Base-by-base conservation (phyloP, 2,888 invertebrate species). In the Sinelater perroti region DNA sequence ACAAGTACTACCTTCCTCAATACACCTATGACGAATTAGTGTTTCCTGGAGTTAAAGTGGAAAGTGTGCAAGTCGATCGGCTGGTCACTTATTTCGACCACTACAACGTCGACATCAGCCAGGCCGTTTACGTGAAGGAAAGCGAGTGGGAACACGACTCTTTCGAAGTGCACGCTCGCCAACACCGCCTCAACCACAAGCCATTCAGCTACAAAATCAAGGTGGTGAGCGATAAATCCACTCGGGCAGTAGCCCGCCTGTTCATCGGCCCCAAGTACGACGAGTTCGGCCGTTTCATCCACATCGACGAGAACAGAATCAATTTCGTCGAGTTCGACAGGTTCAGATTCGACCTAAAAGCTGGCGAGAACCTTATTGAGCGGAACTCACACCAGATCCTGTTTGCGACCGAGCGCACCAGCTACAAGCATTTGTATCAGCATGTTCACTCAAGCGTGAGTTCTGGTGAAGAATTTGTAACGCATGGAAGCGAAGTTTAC, bases 221-320 rank as follows among this genome's bases (percentile, higher is more conserved):
- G 31, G 76, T 90, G 14, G 81, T 82, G 49, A 83, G 88, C 50
- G 84, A 87, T 45, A 81, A 83, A 60, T 77, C 80, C 5, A 78
- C 78, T 28, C 81, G 85, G 58, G 87, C 83, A 1, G 80, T 83
- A 8, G 74, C 90, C 51, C 85, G 85, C 65, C 76, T 88, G 17
- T 90, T 86, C 82, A 68, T 89, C 26, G 89, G 87, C 61, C 90
- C 90, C 5, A 89, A 87, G 75, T 86, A 84, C 70, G 85, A 88
- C 69, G 79, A 81, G 62, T 80, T 81, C 38, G 82, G 81, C 33
- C 81, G 80, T 61, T 76, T 78, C 18, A 69, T 85, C 13, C 75
- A 77, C 58, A 70, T 88, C 11, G 79, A 82, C 59, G 78, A 85
- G 10, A 83, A 82, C 73, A 81, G 83, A 73, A 76, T 80, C 67